Percentiles rank a stretch among this genome's conserved stretches.
These are phyloP conservation scores for Enteromius treurensis DNA, from an alignment of 2,797 vertebrate species.

Conservation along the genomic window DNA sequence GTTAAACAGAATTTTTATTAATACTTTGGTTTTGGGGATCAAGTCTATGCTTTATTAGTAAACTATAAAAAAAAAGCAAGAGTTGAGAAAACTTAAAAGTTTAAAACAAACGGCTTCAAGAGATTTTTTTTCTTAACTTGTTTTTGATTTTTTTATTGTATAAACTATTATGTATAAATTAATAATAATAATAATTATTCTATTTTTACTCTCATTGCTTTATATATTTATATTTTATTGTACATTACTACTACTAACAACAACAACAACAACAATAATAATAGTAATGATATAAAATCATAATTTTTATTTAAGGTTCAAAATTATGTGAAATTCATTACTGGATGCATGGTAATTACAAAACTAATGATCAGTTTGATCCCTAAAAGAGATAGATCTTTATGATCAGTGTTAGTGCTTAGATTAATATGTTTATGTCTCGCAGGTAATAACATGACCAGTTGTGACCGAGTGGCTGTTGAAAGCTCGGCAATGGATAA, in stretches of 20 bases:
- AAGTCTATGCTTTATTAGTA: not conserved
- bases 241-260: no score
- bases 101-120: no score
- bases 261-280: no score
- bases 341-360: not conserved
- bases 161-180: no score
- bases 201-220: no score
- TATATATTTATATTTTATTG: no score
- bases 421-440: constrained; percentile 16
- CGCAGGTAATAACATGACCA: not conserved
- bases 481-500: constrained; percentile 25
- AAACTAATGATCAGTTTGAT: not conserved
- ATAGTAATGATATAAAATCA: no score
- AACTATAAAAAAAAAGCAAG: no score
- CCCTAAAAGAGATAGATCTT: not conserved
- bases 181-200: no score
- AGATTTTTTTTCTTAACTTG: not conserved
- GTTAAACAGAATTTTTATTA: not conserved
- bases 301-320: no score
- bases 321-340: not conserved
- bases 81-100: no score
- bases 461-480: constrained; percentile 31
- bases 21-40: not conserved
- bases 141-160: not conserved
- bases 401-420: not conserved